Evolutionary conservation across 1,140 invertebrate species (phyloP), one percentile per base, ranked within the genome.

Genomic region (Megathymus violae): DNA sequence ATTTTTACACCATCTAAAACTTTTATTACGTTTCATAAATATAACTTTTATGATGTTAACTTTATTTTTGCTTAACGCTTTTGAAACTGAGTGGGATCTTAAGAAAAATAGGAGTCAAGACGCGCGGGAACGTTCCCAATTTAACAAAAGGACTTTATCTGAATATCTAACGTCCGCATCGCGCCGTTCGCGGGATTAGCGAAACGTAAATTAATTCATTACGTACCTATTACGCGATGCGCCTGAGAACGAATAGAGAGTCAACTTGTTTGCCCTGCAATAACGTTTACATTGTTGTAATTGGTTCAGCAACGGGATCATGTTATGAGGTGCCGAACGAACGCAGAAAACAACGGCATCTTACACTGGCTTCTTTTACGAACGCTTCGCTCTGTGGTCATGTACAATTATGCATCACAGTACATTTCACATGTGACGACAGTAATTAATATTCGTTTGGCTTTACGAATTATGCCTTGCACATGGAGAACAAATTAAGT

Each of bases 91-190:
- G 47, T 50, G 25, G 41, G 54, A 25, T 46, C 40, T 58, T 46
- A 58, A 58, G 54, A 58, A 58, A 58, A 58, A 58, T 58, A 16
- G 54, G 58, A 62, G 56, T 62, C 50, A 58, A 31, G 51, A 48
- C 40, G 46, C 50, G 59, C 38, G 41, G 14, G 66, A 72, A 72
- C 62, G 69, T 73, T 73, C 51, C 34, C 56, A 73, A 73, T 73
- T 73, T 67, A 69, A 50, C 63, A 48, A 54, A 50, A 64, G 38
- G 65, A 52, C 61, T 69, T 73, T 63, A 64, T 61, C 56, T 59
- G 61, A 60, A 65, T 67, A 62, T 71, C 67, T 64, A 58, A 46
- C 25, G 54, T 58, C 54, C 41, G 16, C 38, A 38, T 16, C 7
- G 50, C 34, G 44, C 25, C 15, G 11, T 38, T 36, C 43, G 61